These are phyloP conservation scores for Lophius americanus DNA, from an alignment of 2,797 vertebrate genomes.

Conservation along the genomic window DNA sequence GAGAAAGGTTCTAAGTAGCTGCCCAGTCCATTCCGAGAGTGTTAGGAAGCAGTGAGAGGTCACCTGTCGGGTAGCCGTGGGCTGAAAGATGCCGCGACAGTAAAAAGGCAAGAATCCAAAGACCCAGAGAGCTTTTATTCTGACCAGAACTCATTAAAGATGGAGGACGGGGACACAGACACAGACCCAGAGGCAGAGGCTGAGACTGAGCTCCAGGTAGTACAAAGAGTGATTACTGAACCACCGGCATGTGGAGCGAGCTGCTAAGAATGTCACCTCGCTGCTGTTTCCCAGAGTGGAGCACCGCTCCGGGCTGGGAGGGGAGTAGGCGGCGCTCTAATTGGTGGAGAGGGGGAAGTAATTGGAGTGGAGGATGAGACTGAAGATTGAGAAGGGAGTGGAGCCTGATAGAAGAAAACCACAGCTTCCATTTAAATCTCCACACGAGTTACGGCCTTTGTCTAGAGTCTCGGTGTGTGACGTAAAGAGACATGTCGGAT, in stretches of 20 bases:
- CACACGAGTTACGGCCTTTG: background rate
- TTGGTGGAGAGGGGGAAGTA: constrained; percentile 31
- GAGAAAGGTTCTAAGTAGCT: constrained; percentile 57
- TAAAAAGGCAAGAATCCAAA: constrained; percentile 27
- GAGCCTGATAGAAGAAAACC: background rate
- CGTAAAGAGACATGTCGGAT: background rate
- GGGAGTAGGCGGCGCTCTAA: constrained; percentile 23
- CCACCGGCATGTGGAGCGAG: constrained; percentile 57
- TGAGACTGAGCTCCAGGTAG: constrained; percentile 35
- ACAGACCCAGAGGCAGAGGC: constrained; percentile 26
- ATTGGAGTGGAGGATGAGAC: constrained; percentile 25
- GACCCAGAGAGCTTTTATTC: constrained; percentile 12
- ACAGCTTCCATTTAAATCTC: background rate
- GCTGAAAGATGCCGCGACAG: constrained; percentile 29
- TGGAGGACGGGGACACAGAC: constrained; percentile 8
- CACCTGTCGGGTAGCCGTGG: constrained; percentile 28
- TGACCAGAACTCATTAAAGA: constrained; percentile 17
- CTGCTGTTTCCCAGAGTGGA: constrained; percentile 30
- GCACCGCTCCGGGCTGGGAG: background rate
- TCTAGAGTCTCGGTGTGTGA: constrained; percentile 9
- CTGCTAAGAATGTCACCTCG: constrained; percentile 58
- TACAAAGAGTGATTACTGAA: constrained; percentile 56
- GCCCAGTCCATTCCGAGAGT: constrained; percentile 47
- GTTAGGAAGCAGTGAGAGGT: constrained; percentile 48
- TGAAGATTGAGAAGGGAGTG: constrained; percentile 28